A percentile compares a stretch with the other conserved stretches of the same genome.
These are phyloP conservation scores for Crioceris asparagi DNA, from an alignment of 2,888 invertebrate species.

Conservation along the genomic window DNA sequence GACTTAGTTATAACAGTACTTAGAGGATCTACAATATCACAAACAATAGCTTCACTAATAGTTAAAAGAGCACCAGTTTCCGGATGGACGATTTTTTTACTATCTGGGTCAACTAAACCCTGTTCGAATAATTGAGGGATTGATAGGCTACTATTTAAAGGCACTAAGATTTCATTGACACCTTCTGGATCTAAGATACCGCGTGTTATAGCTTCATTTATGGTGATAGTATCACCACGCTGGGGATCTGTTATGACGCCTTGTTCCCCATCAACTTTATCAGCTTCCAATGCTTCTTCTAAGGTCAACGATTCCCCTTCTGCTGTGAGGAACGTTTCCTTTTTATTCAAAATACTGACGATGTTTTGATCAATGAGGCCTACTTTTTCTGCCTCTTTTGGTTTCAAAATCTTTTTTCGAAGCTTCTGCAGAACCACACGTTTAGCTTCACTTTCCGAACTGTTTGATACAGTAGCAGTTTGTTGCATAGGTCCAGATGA, in stretches of 20 bases:
- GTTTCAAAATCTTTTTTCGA: constrained; percentile 62
- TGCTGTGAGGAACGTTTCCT: constrained; percentile 43
- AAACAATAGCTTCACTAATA: constrained; percentile 73
- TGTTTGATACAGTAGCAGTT: constrained; percentile 38
- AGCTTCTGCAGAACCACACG: constrained; percentile 66
- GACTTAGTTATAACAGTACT: constrained; percentile 56
- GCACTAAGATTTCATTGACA: constrained; percentile 65
- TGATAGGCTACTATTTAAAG: constrained; percentile 68
- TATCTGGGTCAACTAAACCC: constrained; percentile 67
- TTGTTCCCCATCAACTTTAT: constrained; percentile 58
- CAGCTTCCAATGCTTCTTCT: constrained; percentile 61
- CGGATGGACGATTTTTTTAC: constrained; percentile 73
- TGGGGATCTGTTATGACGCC: constrained; percentile 78
- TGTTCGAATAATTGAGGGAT: constrained; percentile 76
- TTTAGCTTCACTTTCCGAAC: constrained; percentile 53
- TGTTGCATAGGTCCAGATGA: constrained; percentile 26
- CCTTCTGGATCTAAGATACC: constrained; percentile 72
- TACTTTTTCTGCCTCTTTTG: constrained; percentile 66
- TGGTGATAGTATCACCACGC: constrained; percentile 65
- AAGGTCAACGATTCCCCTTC: constrained; percentile 56
- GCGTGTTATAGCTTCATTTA: constrained; percentile 73
- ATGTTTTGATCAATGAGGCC: constrained; percentile 71
- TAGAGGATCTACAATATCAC: constrained; percentile 77
- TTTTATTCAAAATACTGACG: constrained; percentile 54
- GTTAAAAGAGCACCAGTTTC: constrained; percentile 72